phyloP scores from a whole-genome alignment of 2,888 invertebrate species.

The Drosophila antonietae region DNA sequence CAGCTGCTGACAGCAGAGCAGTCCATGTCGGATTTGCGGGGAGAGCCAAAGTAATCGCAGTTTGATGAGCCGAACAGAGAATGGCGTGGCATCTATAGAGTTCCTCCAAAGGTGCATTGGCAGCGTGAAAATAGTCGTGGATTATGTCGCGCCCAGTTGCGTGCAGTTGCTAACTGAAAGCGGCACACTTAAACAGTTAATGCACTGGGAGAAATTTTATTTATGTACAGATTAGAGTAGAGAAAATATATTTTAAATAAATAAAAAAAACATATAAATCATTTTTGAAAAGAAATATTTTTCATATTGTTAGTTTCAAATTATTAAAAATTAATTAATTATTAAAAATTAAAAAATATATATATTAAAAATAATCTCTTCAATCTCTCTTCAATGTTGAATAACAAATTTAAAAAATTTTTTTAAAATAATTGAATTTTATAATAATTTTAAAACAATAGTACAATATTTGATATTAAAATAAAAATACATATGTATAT shows the following conservation, averaged over 20 bases:
- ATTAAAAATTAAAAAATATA: neutral
- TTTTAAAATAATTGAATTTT: no score
- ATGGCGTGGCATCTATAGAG: conserved; percentile 15
- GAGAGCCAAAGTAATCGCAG: conserved; percentile 51
- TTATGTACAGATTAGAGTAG: neutral
- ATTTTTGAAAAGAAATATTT: neutral
- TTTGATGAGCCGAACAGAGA: conserved; percentile 54
- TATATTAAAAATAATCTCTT: no score
- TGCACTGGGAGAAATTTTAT: conserved; percentile 37
- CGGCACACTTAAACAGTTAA: conserved; percentile 31
- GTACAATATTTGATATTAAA: no score
- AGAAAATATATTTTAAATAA: no score
- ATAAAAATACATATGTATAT: no score
- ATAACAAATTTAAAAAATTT: no score
- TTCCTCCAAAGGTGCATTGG: conserved; percentile 69
- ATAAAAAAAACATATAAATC: neutral
- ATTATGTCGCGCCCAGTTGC: conserved; percentile 62
- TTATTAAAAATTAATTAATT: neutral
- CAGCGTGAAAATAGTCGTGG: conserved; percentile 67
- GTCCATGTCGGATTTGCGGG: conserved; percentile 62
- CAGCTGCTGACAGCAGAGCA: conserved; percentile 60
- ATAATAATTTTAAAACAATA: no score
- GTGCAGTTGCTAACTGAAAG: conserved; percentile 44
- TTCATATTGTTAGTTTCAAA: neutral
- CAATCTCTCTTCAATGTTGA: no score